phyloP scores from a whole-genome alignment of 92 coral and sea anemone genomes.

The Bergia puertoricense region DNA sequence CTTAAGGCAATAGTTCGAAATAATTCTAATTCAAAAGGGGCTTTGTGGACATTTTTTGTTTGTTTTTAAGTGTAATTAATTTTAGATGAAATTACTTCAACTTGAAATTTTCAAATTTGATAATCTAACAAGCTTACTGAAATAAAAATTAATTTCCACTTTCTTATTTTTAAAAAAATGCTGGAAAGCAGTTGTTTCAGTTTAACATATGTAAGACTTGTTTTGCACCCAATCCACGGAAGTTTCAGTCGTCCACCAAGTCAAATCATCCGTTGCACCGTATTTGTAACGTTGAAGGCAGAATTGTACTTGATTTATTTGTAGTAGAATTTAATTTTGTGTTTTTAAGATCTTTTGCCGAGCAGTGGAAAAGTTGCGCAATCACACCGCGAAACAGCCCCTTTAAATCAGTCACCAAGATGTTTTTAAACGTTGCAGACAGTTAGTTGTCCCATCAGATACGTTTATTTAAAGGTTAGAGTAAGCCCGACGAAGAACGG shows the following conservation, averaged over 20 bases:
- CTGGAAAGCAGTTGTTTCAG: not conserved
- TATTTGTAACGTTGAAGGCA: no score
- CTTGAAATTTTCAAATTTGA: not conserved
- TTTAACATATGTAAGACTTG: not conserved
- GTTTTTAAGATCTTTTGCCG: no score
- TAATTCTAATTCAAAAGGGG: not conserved
- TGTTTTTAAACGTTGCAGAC: not conserved
- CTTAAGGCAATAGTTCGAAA: not conserved
- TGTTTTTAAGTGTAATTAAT: not conserved
- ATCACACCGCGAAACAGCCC: no score
- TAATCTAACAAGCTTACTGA: not conserved
- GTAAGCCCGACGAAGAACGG: not conserved
- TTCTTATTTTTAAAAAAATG: no score
- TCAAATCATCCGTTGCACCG: no score
- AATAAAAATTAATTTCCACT: no score
- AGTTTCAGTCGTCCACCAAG: no score
- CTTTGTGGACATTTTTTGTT: not conserved
- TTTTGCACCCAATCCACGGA: no score
- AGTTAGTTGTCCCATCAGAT: not conserved
- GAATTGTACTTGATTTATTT: no score
- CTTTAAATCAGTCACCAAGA: not conserved
- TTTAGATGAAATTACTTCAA: not conserved
- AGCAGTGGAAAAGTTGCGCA: no score
- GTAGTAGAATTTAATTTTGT: no score
- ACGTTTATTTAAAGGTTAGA: not conserved